Evolutionary conservation across 1,140 invertebrate species (phyloP).

Genomic region (Anoplolepis gracilipes): DNA sequence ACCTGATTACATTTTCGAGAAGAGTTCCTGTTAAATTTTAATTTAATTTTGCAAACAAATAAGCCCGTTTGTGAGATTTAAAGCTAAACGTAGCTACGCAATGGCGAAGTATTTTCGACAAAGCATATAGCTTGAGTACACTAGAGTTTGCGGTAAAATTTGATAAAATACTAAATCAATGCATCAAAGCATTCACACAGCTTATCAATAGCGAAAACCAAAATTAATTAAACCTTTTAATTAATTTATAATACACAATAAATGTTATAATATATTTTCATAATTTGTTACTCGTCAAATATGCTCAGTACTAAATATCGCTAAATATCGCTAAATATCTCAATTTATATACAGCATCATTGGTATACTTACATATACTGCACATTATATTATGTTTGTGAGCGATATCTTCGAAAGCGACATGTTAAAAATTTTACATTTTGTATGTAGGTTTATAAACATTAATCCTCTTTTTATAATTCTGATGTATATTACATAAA

Average conservation of each 20-base stretch:
- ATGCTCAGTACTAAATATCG: neutral
- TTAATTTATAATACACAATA: constrained; percentile 33
- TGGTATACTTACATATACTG: neutral
- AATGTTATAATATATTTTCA: constrained; percentile 37
- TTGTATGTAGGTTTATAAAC: neutral
- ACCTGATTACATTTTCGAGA: constrained; percentile 6
- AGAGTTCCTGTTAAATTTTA: constrained; percentile 40
- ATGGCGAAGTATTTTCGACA: neutral
- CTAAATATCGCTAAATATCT: constrained; percentile 16
- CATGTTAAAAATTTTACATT: neutral
- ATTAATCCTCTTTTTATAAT: neutral
- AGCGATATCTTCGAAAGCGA: neutral
- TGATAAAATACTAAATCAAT: constrained; percentile 36
- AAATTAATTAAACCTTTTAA: constrained; percentile 54
- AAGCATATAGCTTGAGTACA: neutral
- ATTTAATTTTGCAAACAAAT: constrained; percentile 38
- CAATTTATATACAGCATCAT: constrained; percentile 32
- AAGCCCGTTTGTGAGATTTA: constrained; percentile 44
- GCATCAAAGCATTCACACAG: neutral
- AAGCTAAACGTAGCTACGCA: neutral
- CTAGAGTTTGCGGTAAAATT: neutral
- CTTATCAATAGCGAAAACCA: neutral
- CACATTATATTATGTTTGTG: constrained; percentile 6
- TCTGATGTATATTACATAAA: too few relatives aligned
- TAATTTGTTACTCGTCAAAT: constrained; percentile 26